Evolutionary conservation across 1,140 invertebrate species (phyloP), one percentile per base, ranked within the genome.

Genomic region (Drosophila watanabei): DNA sequence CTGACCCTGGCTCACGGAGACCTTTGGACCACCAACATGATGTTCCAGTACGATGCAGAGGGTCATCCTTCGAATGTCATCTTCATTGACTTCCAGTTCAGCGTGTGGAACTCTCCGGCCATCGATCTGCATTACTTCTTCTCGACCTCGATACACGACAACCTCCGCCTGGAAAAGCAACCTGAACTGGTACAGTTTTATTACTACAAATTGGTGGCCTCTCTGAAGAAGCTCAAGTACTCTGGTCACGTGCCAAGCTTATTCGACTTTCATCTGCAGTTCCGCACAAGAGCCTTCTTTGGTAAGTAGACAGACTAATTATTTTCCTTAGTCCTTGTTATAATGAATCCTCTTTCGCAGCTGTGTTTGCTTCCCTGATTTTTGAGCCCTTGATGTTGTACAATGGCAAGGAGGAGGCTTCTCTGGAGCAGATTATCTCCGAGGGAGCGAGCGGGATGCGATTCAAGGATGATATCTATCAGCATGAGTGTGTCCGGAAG

Each of bases 21-120:
- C 84, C 93, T 93, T 8, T 96, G 95, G 95, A 92, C 94, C 0
- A 96, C 95, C 59, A 96, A 96, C 64, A 94, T 96, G 79, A 89
- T 96, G 76, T 96, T 96, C 82, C 93, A 94, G 18, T 95, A 96
- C 66, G 89, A 94, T 59, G 66, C 33, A 4, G 4, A 65, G 14
- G 57, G 58, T 20, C 69, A 60, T 3, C 66, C 75, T 0, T 61
- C 49, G 11, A 91, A 93, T 79, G 69, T 70, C 35, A 72, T 84
- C 30, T 78, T 92, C 1, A 90, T 93, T 28, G 92, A 93, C 13
- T 66, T 66, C 7, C 63, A 58, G n/a, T 66, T 66, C 32, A 59
- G 63, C 43, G 64, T 66, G 0, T 66, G 64, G 64, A 66, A 66
- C 9, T 66, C 64, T 1, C 64, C 66, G 24, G 66, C 66, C 4